These are phyloP conservation scores for Calidris pygmaea DNA, from an alignment of 2,113 vertebrate genomes.

Conservation along the genomic window DNA sequence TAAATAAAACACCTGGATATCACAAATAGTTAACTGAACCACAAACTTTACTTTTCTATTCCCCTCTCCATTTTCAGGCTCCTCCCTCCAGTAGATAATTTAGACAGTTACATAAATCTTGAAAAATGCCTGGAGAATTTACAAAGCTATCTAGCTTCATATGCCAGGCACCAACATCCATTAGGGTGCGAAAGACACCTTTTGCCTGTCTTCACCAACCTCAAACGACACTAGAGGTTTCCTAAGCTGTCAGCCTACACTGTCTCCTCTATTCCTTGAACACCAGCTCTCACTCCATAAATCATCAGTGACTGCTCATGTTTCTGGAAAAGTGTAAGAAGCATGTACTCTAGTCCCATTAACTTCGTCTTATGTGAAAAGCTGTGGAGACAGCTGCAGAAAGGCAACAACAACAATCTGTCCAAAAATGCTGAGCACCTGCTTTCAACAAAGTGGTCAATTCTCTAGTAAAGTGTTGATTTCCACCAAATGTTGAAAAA, in stretches of 20 bases:
- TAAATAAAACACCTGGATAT: background rate
- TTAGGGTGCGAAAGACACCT: background rate
- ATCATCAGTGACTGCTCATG: background rate
- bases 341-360: background rate
- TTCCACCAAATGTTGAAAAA: background rate
- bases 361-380: background rate
- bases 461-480: background rate
- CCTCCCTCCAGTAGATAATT: background rate
- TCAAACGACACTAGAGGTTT: background rate
- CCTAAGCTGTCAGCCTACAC: background rate
- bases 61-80: background rate
- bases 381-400: background rate
- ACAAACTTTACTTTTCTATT: background rate
- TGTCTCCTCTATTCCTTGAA: background rate
- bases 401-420: background rate
- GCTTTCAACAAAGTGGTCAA: background rate
- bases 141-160: background rate
- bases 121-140: background rate
- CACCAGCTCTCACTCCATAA: background rate
- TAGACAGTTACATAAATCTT: background rate
- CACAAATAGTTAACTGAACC: background rate
- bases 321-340: background rate
- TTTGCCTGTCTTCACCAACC: background rate
- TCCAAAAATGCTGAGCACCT: background rate
- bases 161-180: background rate